Conservation (phyloP, 1,140 invertebrate species). For the Asbolus verrucosus region DNA sequence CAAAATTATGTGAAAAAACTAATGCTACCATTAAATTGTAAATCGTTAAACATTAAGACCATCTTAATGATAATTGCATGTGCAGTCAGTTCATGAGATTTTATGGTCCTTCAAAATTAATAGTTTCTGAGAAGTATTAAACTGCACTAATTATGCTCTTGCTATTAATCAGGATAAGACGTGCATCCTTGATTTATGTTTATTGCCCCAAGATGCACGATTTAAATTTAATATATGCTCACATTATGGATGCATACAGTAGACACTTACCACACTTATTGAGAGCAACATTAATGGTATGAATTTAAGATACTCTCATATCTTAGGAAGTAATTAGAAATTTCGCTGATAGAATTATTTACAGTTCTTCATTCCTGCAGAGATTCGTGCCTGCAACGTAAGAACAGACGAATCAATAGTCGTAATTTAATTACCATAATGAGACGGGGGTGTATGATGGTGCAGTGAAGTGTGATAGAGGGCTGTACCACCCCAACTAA, state of each 20-base stretch:
- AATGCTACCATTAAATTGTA: slow-evolving; percentile 29
- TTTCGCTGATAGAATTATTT: not conserved
- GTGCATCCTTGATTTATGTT: slow-evolving; percentile 32
- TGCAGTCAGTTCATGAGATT: slow-evolving; percentile 28
- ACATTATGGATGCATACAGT: not conserved
- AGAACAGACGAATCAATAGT: slow-evolving; percentile 34
- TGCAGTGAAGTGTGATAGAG: slow-evolving; percentile 51
- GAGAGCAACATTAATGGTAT: not conserved
- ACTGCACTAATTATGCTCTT: slow-evolving; percentile 31
- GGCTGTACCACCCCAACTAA: slow-evolving; percentile 49
- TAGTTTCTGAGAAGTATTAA: slow-evolving; percentile 41
- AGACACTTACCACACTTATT: not conserved
- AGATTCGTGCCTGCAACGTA: not conserved
- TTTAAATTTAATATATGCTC: slow-evolving; percentile 25
- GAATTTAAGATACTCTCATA: no score
- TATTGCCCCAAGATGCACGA: slow-evolving; percentile 5
- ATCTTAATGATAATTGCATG: slow-evolving; percentile 42
- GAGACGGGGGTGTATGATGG: slow-evolving; percentile 42
- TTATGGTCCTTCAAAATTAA: slow-evolving; percentile 39
- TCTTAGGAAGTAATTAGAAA: no score
- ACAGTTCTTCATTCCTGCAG: no score
- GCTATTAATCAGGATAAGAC: slow-evolving; percentile 34
- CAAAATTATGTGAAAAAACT: not conserved
- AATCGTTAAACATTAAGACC: slow-evolving; percentile 18
- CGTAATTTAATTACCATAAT: slow-evolving; percentile 45